Percentiles rank a stretch among this genome's conserved stretches.
Evolutionary conservation across 2,113 vertebrate genomes (phyloP).

Genomic region (Steatornis caripensis): DNA sequence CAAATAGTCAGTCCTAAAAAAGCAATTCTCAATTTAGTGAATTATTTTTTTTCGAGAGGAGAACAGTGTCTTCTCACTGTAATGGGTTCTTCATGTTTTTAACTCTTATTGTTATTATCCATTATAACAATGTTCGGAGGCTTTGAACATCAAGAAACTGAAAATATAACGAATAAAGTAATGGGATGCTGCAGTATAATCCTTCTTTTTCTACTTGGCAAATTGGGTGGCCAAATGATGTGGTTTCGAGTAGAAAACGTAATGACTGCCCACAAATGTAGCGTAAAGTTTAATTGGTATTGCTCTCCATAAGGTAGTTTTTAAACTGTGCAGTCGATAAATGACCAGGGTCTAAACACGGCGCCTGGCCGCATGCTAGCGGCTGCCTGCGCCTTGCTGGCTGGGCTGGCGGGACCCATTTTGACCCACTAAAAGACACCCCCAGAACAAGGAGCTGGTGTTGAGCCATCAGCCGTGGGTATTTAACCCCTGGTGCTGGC

Average conservation of each 20-base stretch:
- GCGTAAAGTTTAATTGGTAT: slow-evolving; percentile 25
- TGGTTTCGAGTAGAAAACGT: slow-evolving; percentile 18
- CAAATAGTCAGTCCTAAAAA: slow-evolving; percentile 43
- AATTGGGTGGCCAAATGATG: slow-evolving; percentile 60
- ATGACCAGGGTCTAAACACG: neutral
- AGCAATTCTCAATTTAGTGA: slow-evolving; percentile 32
- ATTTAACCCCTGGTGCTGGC: rapidly evolving
- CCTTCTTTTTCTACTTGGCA: slow-evolving; percentile 33
- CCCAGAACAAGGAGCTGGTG: neutral
- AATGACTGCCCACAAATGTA: slow-evolving; percentile 48
- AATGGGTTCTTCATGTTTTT: slow-evolving; percentile 53
- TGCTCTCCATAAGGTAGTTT: neutral
- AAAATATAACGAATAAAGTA: slow-evolving; percentile 21
- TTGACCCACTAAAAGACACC: neutral
- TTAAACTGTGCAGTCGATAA: neutral
- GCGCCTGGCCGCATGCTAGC: neutral
- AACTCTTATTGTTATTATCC: slow-evolving; percentile 57
- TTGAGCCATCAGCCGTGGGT: rapidly evolving
- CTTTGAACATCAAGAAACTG: slow-evolving; percentile 15
- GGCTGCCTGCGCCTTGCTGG: neutral
- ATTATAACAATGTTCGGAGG: slow-evolving; percentile 29
- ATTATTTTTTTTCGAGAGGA: neutral
- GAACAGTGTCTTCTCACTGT: neutral
- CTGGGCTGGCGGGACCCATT: neutral
- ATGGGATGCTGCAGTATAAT: slow-evolving; percentile 22